Evolutionary conservation across 2,113 vertebrate species (phyloP).

Genomic region (Burhinus oedicnemus): DNA sequence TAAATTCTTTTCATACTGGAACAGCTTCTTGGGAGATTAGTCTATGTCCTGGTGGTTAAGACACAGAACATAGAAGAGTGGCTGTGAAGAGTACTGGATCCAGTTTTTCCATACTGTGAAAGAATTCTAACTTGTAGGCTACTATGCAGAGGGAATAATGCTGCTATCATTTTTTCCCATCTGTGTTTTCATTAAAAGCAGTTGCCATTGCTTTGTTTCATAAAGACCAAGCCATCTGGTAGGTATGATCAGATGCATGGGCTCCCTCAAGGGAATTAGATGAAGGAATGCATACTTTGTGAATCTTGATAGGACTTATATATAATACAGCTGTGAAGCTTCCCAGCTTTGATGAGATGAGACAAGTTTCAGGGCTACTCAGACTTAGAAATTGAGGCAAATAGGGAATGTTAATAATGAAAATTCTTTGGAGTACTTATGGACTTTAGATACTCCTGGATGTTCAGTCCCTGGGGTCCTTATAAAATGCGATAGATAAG

Average conservation of each 20-base stretch:
- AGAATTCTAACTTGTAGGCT: neutral
- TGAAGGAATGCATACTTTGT: conserved; percentile 15
- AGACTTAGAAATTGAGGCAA: conserved; percentile 3
- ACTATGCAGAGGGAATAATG: neutral
- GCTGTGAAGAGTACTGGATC: neutral
- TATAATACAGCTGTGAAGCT: conserved; percentile 17
- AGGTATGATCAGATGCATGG: neutral
- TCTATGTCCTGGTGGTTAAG: neutral
- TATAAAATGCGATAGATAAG: neutral
- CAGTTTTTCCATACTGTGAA: neutral
- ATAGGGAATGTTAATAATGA: neutral
- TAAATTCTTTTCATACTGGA: neutral
- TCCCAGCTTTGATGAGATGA: conserved; percentile 23
- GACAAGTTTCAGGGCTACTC: neutral
- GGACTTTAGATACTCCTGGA: neutral
- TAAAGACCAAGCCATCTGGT: conserved; percentile 42
- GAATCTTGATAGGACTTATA: conserved; percentile 21
- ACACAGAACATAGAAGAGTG: neutral
- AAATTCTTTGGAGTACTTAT: neutral
- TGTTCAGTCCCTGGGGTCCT: neutral
- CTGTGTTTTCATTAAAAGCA: conserved; percentile 3
- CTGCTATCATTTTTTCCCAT: neutral
- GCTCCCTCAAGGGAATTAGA: neutral
- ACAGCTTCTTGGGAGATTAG: neutral
- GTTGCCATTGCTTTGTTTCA: neutral